Base-by-base conservation (phyloP, 2,113 vertebrate species). In the Platichthys stellatus region DNA sequence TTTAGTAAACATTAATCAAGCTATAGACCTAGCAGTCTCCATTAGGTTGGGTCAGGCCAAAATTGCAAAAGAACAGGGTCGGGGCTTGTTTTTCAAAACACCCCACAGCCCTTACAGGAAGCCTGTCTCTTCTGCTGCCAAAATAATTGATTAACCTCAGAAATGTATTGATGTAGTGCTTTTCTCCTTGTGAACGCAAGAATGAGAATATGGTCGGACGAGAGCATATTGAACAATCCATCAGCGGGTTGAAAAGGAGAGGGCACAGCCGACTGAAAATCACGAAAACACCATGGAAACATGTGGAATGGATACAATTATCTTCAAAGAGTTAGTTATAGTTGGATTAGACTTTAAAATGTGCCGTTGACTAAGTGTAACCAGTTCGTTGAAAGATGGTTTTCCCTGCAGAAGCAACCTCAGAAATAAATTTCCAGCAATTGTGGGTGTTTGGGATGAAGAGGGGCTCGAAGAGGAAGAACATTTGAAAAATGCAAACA, bases 391-490 rank as follows among this genome's bases (percentile, higher is more conserved):
- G 12, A 63, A 56, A 63, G 56, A 18, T 13, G 0, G 67, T 51
- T 31, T 69, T 5, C 11, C 11, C 14, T 26, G 13, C n/a, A 56
- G 65, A 87, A 49, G 57, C 13, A 51, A 0, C n/a, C 38, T 15
- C 15, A 12, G 13, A 45, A 10, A 11, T 5, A 24, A 49, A 38
- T 35, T 60, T 18, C 69, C 61, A 60, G 4, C 1, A 77, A 67
- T 3, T 45, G 18, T 15, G 12, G 0, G 12, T 26, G 7, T 43
- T 5, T 45, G 12, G 20, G 43, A 70, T 51, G 53, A 31, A 6
- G 7, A 64, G 60, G 65, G 21, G 38, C 58, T 68, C 26, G 65
- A 51, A 47, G 31, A 54, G 24, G 21, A 51, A 31, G 51, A 56
- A 24, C n/a, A 0, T 67, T 67, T 53, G 11, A 24, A 68, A 74